Percentiles rank a stretch among this genome's conserved stretches.
Conservation (phyloP, 2,888 invertebrate species). For the Lottia gigantea region DNA sequence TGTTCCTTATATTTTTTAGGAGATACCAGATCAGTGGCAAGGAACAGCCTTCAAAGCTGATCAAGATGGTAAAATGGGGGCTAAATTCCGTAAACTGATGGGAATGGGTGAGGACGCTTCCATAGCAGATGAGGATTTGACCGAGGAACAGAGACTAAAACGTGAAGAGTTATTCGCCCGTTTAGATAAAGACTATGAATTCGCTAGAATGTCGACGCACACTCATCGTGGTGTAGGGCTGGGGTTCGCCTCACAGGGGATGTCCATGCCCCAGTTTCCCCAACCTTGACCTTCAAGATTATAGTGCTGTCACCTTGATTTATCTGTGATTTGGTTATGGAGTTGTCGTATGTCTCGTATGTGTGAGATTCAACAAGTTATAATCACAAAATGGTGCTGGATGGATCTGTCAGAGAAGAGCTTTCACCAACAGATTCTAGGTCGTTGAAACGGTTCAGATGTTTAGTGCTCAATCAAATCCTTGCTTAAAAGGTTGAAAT, state of each 20-base stretch:
- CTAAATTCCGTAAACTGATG: slow-evolving; percentile 96
- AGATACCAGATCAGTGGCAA: slow-evolving; percentile 58
- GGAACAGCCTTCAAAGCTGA: slow-evolving; percentile 81
- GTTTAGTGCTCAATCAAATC: too few relatives aligned
- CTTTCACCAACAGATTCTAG: too few relatives aligned
- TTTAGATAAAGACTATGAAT: slow-evolving; percentile 96
- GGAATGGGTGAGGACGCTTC: slow-evolving; percentile 80
- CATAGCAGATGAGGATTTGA: slow-evolving; percentile 43
- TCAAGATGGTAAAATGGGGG: slow-evolving; percentile 89
- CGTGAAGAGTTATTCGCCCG: slow-evolving; percentile 84
- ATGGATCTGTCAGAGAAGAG: too few relatives aligned
- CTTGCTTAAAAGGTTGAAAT: too few relatives aligned
- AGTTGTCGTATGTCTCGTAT: too few relatives aligned
- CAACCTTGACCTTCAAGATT: slow-evolving; percentile 46
- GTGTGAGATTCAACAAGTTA: too few relatives aligned
- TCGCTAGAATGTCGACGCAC: slow-evolving; percentile 93
- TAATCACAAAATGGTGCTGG: too few relatives aligned
- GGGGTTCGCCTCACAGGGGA: slow-evolving; percentile 66
- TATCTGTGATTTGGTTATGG: slow-evolving; percentile 1
- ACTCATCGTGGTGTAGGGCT: slow-evolving; percentile 82
- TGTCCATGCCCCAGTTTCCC: slow-evolving; percentile 7
- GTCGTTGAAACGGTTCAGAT: too few relatives aligned
- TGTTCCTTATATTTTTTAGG: slow-evolving; percentile 32
- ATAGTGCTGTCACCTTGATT: background rate
- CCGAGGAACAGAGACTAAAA: slow-evolving; percentile 58